Conservation (phyloP, 2,797 vertebrate genomes). For the Anas bahamensis region DNA sequence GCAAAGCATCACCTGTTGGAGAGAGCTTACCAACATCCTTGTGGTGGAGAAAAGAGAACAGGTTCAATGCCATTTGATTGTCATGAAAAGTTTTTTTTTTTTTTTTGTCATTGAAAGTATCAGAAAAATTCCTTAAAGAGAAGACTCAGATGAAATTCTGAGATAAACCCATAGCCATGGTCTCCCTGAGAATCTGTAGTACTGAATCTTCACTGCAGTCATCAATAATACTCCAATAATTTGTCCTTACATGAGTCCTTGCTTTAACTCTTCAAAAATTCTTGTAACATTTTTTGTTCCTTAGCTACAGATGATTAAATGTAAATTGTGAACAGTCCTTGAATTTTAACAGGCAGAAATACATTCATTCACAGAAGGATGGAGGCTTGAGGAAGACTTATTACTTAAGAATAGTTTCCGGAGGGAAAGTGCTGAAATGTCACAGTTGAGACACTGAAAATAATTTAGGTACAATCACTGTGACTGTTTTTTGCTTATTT, state of each 20-base stretch:
- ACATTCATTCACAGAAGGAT: background rate
- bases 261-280: background rate
- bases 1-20: background rate
- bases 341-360: background rate
- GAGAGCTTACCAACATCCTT: background rate
- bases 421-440: background rate
- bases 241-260: background rate
- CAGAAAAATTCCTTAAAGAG: background rate
- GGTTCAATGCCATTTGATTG: background rate
- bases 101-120: background rate
- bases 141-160: background rate
- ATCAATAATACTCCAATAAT: background rate
- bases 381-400: background rate
- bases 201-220: background rate
- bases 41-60: background rate
- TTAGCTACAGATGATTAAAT: background rate
- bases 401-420: background rate
- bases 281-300: background rate
- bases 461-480: background rate
- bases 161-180: background rate
- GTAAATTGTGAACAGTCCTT: background rate
- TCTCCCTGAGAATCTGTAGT: background rate
- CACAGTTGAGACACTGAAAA: background rate
- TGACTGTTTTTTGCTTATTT: background rate
- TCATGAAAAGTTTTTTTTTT: background rate